Evolutionary conservation across 2,888 invertebrate genomes (phyloP), one percentile per base, ranked within the genome.

Genomic region (Leptopterna dolabrata): DNA sequence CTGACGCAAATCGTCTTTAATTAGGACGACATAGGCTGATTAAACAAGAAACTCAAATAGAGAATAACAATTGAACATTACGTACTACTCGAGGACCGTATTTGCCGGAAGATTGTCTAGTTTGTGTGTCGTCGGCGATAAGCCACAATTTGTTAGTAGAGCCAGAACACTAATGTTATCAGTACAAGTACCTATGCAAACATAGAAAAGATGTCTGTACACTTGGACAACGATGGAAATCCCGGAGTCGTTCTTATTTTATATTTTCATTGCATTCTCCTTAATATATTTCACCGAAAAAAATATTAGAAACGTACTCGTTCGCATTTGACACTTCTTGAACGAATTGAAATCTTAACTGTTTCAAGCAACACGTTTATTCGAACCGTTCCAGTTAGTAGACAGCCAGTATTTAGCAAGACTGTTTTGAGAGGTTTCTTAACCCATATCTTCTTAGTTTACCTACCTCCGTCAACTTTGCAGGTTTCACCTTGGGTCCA

Each of bases 101-200:
- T 78, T 78, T 78, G 19, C 78, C 27, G n/a, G 27, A 43, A 45
- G 78, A 78, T 78, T 78, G 78, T 78, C 78, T 43, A 78, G 78
- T 78, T 78, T 78, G 78, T 45, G 78, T 27, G 45, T 45, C 45
- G 78, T 78, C 78, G 41, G 43, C 45, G 78, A 78, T 78, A 78
- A 78, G 41, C 6, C 14, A 16, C 2, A 27, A 45, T 43, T 43
- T 45, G 78, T 78, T 78, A 78, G 78, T 78, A 45, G 43, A 78
- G 24, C 78, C 45, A 45, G 78, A 78, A 78, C 45, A 78, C 41
- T 78, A 78, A 43, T 78, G 78, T 78, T 78, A 78, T 78, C 78
- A 63, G 63, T 63, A 63, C 24, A 24, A 63, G 63, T 63, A 24
- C 63, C 24, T 24, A 63, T 24, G 7, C 9, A 63, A 63, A 63